phyloP scores from a whole-genome alignment of 2,888 invertebrate species.

The Drosophila mayaguana region DNA sequence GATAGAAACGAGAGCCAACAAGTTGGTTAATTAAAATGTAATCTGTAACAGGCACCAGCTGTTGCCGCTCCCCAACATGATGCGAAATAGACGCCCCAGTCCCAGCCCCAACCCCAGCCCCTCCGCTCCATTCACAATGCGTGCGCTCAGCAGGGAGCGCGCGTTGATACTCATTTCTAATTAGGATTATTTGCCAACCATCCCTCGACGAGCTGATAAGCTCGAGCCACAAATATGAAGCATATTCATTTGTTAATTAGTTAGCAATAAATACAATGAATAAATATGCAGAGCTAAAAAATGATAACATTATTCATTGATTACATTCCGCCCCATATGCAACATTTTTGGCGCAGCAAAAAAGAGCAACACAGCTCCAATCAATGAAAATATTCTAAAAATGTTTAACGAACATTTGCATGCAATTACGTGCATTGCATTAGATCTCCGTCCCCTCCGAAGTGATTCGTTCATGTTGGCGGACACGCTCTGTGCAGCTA shows the following conservation, averaged over 20 bases:
- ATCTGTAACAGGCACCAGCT: slow-evolving; percentile 65
- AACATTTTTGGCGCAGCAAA: slow-evolving; percentile 16
- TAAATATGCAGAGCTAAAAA: slow-evolving; percentile 34
- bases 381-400: slow-evolving; percentile 43
- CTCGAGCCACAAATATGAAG: slow-evolving; percentile 25
- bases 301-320: slow-evolving; percentile 33
- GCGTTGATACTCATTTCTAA: slow-evolving; percentile 50
- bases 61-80: slow-evolving; percentile 52
- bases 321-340: slow-evolving; percentile 12
- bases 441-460: neutral
- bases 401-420: neutral
- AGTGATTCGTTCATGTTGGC: slow-evolving; percentile 47
- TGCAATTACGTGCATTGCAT: slow-evolving; percentile 1
- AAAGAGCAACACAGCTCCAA: slow-evolving; percentile 47
- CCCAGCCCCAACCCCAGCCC: neutral
- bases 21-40: slow-evolving; percentile 74
- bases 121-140: neutral
- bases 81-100: slow-evolving; percentile 21
- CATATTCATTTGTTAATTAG: slow-evolving; percentile 39
- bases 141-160: neutral
- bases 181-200: slow-evolving; percentile 44
- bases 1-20: slow-evolving; percentile 42
- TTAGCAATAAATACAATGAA: slow-evolving; percentile 43
- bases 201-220: slow-evolving; percentile 32
- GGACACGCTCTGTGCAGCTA: slow-evolving; percentile 43